Percentiles rank a stretch among this genome's conserved stretches.
These are phyloP conservation scores for Petrocephalus sullivani DNA, from an alignment of 2,797 vertebrate genomes.

Conservation along the genomic window DNA sequence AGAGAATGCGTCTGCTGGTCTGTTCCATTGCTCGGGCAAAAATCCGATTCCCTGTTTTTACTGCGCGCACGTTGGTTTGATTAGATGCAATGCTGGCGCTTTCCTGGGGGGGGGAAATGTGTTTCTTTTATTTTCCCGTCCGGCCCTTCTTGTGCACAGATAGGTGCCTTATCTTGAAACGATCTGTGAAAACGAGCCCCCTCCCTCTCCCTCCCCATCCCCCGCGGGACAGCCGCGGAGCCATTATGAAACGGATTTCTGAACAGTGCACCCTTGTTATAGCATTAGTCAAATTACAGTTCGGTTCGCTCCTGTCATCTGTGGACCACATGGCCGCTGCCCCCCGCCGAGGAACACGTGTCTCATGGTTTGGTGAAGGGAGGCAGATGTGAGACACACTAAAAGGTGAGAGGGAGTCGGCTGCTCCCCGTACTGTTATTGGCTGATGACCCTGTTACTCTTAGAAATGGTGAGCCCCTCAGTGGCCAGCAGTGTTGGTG, in stretches of 20 bases:
- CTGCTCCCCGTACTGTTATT: background rate
- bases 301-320: slow-evolving; percentile 22
- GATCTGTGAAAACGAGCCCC: background rate
- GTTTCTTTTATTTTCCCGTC: background rate
- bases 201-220: background rate
- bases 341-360: background rate
- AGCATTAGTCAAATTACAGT: slow-evolving; percentile 15
- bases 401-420: background rate
- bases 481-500: background rate
- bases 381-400: background rate
- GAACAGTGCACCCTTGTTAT: background rate
- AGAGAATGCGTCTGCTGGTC: slow-evolving; percentile 3
- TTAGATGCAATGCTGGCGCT: slow-evolving; percentile 18
- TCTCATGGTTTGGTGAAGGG: background rate
- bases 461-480: background rate
- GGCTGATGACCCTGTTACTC: background rate
- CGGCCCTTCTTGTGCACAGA: background rate
- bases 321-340: slow-evolving; percentile 27
- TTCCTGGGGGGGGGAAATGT: slow-evolving; percentile 19
- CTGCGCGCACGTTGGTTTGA: slow-evolving; percentile 18
- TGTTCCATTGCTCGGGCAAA: background rate
- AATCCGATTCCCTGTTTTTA: slow-evolving; percentile 1
- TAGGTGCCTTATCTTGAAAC: slow-evolving; percentile 10
- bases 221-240: background rate
- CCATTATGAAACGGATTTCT: background rate